Conservation (phyloP, 2,888 invertebrate species). For the Liposcelis brunnea region DNA sequence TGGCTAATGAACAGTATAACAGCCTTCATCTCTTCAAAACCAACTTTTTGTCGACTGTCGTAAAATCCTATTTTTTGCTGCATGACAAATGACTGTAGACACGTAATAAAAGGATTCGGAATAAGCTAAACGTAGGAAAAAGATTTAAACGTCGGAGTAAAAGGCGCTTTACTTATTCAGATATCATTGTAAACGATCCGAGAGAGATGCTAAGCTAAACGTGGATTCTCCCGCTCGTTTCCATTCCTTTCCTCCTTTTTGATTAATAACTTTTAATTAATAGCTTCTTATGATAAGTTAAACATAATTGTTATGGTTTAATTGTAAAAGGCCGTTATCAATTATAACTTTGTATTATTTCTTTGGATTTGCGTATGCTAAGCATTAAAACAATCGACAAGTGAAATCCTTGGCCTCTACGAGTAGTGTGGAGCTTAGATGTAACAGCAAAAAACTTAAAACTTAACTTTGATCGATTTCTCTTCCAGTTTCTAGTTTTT, state of each 20-base stretch:
- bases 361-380: no score
- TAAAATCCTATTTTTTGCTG: conserved; percentile 10
- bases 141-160: no score
- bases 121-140: no score
- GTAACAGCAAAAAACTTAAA: conserved; percentile 1
- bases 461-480: conserved; percentile 9
- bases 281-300: conserved; percentile 7
- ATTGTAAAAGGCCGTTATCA: not conserved
- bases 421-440: no score
- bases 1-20: conserved; percentile 8
- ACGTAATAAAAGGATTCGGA: not conserved
- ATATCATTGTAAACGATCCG: no score
- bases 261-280: conserved; percentile 2
- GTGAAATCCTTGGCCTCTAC: no score
- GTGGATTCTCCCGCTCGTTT: no score
- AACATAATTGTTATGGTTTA: conserved; percentile 8
- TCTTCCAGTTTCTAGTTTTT: conserved; percentile 7
- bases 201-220: no score
- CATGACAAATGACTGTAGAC: conserved; percentile 8
- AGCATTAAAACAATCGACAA: no score
- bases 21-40: conserved; percentile 9
- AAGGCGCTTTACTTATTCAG: no score
- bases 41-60: conserved; percentile 10
- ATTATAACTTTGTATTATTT: no score
- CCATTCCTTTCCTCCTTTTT: no score